Percentiles rank a stretch among this genome's conserved stretches.
Evolutionary conservation across 2,797 vertebrate species (phyloP).

Genomic region (Graptemys geographica): DNA sequence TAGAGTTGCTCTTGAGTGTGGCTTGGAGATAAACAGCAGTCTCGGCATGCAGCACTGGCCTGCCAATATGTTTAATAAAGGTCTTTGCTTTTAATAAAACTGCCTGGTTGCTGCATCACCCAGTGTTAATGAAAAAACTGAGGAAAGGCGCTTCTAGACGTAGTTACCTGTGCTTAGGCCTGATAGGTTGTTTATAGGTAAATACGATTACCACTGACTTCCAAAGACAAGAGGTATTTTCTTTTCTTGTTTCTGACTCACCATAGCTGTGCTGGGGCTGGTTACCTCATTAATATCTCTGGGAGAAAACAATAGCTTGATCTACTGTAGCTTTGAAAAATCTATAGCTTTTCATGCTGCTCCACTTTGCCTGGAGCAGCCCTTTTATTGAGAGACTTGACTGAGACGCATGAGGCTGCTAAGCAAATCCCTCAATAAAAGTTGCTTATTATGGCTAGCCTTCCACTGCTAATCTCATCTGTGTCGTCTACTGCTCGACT

Average conservation of each 20-base stretch:
- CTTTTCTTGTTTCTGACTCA: background rate
- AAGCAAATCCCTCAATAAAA: background rate
- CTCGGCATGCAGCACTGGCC: background rate
- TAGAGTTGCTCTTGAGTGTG: background rate
- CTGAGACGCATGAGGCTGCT: background rate
- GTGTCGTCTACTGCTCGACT: rapidly evolving
- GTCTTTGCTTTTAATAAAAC: background rate
- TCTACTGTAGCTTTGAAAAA: background rate
- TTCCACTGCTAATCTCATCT: background rate
- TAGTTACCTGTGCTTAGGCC: background rate
- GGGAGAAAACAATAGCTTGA: background rate
- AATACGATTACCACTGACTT: background rate
- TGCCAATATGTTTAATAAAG: background rate
- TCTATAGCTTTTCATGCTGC: rapidly evolving
- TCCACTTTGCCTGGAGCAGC: background rate
- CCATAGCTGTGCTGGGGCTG: background rate
- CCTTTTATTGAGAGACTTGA: background rate
- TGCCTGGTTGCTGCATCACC: background rate
- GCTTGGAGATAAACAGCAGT: background rate
- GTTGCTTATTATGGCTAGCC: background rate
- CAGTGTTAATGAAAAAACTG: background rate
- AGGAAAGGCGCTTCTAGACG: background rate
- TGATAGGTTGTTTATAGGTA: background rate
- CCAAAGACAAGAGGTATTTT: background rate
- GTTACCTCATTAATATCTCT: background rate